Evolutionary conservation across 2,888 invertebrate species (phyloP), one percentile per base, ranked within the genome.

Genomic region (Druceiella hillmani): DNA sequence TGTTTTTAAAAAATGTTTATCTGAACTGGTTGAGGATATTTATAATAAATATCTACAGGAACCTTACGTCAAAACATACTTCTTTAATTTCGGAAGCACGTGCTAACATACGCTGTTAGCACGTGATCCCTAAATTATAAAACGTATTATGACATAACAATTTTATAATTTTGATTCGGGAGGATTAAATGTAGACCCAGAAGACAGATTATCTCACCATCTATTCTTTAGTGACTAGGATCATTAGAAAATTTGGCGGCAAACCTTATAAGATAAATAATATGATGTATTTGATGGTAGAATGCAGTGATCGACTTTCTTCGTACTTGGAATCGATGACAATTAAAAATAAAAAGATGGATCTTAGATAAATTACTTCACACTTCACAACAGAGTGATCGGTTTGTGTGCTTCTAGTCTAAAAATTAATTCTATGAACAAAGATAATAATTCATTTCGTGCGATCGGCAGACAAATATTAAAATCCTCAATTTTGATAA

Each of bases 41-140:
- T 27, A 27, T n/a, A 6, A 6, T 5, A 12, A 27, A 15, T 27
- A 5, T 15, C 27, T 3, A 12, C 5, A 27, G 13, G 27, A 27
- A 15, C 27, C 27, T 9, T 31, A n/a, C 32, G 20, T 31, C 3
- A 17, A 17, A 3, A 15, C 20, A 7, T 31, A 31, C 32, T 31
- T 14, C 11, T 13, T 9, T 4, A 36, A 11, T 5, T 15, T 29
- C n/a, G n/a, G n/a, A n/a, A n/a, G n/a, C n/a, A n/a, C n/a, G n/a
- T n/a, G n/a, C n/a, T n/a, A n/a, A 17, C 36, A 28, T 1, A 17
- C 29, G 14, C 32, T 39, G 13, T n/a, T 35, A 9, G 10, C 34
- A 9, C 12, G 27, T 13, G 40, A 40, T 20, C 40, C 39, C 3
- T 36, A 36, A 26, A 36, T 40, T 27, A 36, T 40, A 12, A 40